Evolutionary conservation across 2,888 invertebrate species (phyloP), one percentile per base, ranked within the genome.

Genomic region (Watsonalla binaria): DNA sequence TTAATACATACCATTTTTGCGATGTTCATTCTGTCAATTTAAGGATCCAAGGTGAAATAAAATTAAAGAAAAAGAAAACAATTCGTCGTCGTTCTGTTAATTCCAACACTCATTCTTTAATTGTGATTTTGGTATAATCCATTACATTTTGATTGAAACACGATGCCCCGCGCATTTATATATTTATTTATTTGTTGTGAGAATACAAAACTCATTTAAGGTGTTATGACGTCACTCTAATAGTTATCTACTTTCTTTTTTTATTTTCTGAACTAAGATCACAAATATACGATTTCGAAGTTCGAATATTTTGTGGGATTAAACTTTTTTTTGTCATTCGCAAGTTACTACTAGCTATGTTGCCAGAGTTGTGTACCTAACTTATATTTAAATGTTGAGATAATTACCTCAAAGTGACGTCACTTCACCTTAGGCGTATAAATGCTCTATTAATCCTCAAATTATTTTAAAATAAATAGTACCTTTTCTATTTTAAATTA

Each of bases 101-200:
- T 90, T 91, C 86, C 90, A 89, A 90, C 91, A 91, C 90, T 91
- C 88, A 89, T 91, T 88, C 84, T 90, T 91, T 91, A 85, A 91
- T 91, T 90, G 82, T 82, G 82, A 82, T 87, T 86, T 89, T 85
- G 83, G 84, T 86, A 82, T 84, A 72, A 73, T 39, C 75, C 74
- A 74, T 82, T 84, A 89, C 83, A 89, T 80, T 24, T 24, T 78
- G 65, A 68, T 78, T 72, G 74, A 75, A 72, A 76, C 70, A 78
- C 69, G 63, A 63, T 72, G 72, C 76, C 68, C 77, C 76, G 74
- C 76, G 75, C 71, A 84, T 86, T 90, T 84, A 78, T 42, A 42
- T 8, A 11, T 11, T 11, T 24, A 4, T 24, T 13, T 90, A 91
- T 91, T 91, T 91, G 91, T 91, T 91, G 91, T 91, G 91, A 91